Evolutionary conservation across 2,113 vertebrate species (phyloP), one percentile per base, ranked within the genome.

Genomic region (Gallinago undulata): DNA sequence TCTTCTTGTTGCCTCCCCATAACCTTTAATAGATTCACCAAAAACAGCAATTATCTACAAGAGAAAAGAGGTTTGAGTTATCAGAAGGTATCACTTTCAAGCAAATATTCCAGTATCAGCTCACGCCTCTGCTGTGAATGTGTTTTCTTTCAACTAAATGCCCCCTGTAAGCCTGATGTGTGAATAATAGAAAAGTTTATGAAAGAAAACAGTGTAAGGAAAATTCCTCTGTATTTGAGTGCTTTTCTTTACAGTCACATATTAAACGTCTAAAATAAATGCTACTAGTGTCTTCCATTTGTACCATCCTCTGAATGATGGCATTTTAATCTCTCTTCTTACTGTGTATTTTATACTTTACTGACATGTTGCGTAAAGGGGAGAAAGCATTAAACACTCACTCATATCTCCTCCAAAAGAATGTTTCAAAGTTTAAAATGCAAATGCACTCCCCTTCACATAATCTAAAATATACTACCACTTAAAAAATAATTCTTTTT

Each of bases 21-120:
- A 99, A 68, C 99, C 99, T 97, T 98, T 99, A 60, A 99, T 95
- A 19, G 99, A 98, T 85, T 99, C 99, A 6, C 99, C 99, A 89
- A 99, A 99, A 81, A 98, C 98, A 93, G 98, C 97, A 37, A 99
- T 98, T 50, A 99, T 96, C 99, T 99, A 93, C 13, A 91, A 81
- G 59, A 93, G 77, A 31, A 80, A 84, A 94, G 63, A 77, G 57
- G 13, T 72, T 77, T 63, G 33, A 53, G 22, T 62, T 94, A 69
- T 82, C 63, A 95, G 57, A 92, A 86, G 16, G 13, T 21, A 83
- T 70, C 63, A 60, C 18, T 51, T 43, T 79, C n/a, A 88, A 56
- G 82, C 30, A 60, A 37, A 41, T 39, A 78, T 14, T 84, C 37
- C 18, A 82, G 30, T 50, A 87, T 39, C 70, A 94, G 19, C 43